Percentiles rank a stretch among this genome's conserved stretches.
These are phyloP conservation scores for Xanthia togata DNA, from an alignment of 2,888 invertebrate species.

Conservation along the genomic window DNA sequence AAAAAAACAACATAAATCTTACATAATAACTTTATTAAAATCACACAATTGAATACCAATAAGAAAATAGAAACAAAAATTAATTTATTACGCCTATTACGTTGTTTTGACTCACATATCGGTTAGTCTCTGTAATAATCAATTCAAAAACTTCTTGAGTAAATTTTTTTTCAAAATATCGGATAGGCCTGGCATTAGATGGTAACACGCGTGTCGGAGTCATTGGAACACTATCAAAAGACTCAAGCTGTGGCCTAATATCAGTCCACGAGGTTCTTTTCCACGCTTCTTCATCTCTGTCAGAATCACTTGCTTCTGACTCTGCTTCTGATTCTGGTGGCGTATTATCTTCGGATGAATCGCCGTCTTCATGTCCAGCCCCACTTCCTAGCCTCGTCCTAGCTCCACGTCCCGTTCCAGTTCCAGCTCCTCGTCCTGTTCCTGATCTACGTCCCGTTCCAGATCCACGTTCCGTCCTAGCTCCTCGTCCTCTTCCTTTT, in stretches of 20 bases:
- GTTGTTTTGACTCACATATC: not conserved
- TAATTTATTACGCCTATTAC: conserved; percentile 18
- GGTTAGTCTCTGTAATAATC: not conserved
- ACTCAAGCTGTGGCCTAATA: no score
- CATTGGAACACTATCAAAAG: conserved; percentile 19
- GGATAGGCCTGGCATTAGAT: not conserved
- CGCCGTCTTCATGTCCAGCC: conserved; percentile 22
- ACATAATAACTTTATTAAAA: conserved; percentile 35
- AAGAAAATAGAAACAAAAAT: conserved; percentile 33
- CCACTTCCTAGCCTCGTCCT: conserved; percentile 20
- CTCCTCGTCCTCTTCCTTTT: conserved; percentile 30
- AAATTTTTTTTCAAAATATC: not conserved
- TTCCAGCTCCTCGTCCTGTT: conserved; percentile 4
- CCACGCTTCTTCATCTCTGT: no score
- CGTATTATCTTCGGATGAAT: conserved; percentile 11
- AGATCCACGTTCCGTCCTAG: conserved; percentile 24
- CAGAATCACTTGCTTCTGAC: no score
- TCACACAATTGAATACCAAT: conserved; percentile 24
- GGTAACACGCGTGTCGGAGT: conserved; percentile 15
- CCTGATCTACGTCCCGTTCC: conserved; percentile 20
- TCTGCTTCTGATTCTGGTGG: no score
- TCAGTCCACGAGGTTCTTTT: no score
- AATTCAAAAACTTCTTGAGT: not conserved
- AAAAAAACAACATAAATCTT: conserved; percentile 28
- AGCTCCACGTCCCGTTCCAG: conserved; percentile 8